Base-by-base conservation (phyloP, 2,888 invertebrate genomes). In the Meandrusa payeni region DNA sequence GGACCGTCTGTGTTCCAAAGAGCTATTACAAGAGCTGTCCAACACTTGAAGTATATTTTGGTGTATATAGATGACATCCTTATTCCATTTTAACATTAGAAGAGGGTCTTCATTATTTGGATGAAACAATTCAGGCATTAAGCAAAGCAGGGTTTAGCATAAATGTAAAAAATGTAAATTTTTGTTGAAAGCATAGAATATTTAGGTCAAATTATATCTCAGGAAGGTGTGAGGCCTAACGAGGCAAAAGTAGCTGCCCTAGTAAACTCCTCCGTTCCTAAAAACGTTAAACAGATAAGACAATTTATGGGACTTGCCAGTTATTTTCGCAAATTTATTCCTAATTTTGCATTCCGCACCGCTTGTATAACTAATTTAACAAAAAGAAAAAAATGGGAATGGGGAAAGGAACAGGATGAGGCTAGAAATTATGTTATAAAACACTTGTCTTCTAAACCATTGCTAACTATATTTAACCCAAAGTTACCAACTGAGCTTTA, bases 291-390 rank as follows among this genome's bases (percentile, higher is more conserved):
- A 9, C 15, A 34, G 9, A 15, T 34, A 9, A 2, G 15, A 2
- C 24, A 24, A 24, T 24, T 34, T 9, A 24, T 13, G 2, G 10
- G 34, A 2, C 9, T 23, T 1, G 33, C 33, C 2, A 3, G 23
- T 2, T 9, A 34, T 9, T 34, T 34, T 5, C 3, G 23, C 0
- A 4, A 13, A 12, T 15, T 22, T 7, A 22, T 33, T 12, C 23
- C 33, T 1, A 5, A 34, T 10, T 11, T 15, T 2, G 4, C 23
- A 1, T 5, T 2, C 1, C 2, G 12, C 2, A 12, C 19, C 5
- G 20, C 3, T 5, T 55, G 55, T 1, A 12, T 57, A 3, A 57
- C 57, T 23, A 31, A 47, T 1, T 5, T 59, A 0, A 59, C 56
- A 0, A 51, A 50, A 28, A 3, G 27, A 2, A 55, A 54, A 23